Base-by-base conservation (phyloP, 2,113 vertebrate genomes). In the Mesembrinibis cayennensis region DNA sequence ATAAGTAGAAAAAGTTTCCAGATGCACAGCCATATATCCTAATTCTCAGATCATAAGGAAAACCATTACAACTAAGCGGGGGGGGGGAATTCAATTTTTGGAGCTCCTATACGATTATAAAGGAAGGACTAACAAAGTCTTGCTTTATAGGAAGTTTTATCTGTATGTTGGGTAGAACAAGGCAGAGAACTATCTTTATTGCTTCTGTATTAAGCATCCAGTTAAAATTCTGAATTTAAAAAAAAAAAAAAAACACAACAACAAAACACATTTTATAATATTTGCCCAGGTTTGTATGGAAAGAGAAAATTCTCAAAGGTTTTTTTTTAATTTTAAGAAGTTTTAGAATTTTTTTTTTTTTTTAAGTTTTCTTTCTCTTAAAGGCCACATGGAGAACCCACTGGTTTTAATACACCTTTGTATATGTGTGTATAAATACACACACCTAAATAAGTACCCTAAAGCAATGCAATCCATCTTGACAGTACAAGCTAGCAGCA, bases 1-100 rank as follows among this genome's bases (percentile, higher is more conserved):
- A 97, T 97, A 94, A 90, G 72, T 89, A 94, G 71, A 65, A 86
- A 90, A 96, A 79, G 65, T 74, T 96, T 97, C 93, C 94, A 96
- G 91, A 96, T 96, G 61, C 62, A 87, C 53, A 96, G 82, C 72
- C 90, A 92, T 88, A 94, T 94, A 94, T 59, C 42, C 34, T 69
- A 73, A 87, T 61, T 92, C 72, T 90, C 52, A 63, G n/a, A 89
- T 89, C 74, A 83, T 81, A 88, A 67, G 50, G 69, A 92, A 93
- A 80, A 76, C 9, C 30, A 61, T 83, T 88, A 90, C 30, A 69
- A 69, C 45, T 76, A 44, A 55, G 18, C 38, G 19, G 6, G 13
- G 12, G 6, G 56, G 13, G 34, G 17, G 4, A 42, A 74, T 27
- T n/a, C 1, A 18, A 27, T 55, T 70, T 90, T 69, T 77, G 11